Base-by-base conservation (phyloP, 2,888 invertebrate species). In the Stenotaenia linearis region DNA sequence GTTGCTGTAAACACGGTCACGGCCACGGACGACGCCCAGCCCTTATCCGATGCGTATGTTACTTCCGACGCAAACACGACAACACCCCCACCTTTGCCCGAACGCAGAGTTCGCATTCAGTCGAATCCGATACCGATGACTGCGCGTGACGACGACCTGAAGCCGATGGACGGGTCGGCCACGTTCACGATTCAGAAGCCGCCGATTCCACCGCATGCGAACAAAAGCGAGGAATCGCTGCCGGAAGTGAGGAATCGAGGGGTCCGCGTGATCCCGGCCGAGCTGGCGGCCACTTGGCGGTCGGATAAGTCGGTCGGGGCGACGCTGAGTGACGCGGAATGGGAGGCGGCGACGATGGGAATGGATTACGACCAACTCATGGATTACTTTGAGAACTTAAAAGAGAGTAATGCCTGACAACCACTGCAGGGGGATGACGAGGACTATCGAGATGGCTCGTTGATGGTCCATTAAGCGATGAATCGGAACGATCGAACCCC, bases 311-410 rank as follows among this genome's bases (percentile, higher is more conserved):
- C 23, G 25, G 37, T 79, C 21, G 74, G 40, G 5, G 23, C 40
- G 80, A 76, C 56, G 79, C 23, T 75, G 80, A 25, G 61, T 78
- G 77, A 61, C 79, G 79, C 79, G 80, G 79, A 83, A 74, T 81
- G 82, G 82, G 78, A 81, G 69, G 77, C 81, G 28, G 80, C 80
- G 61, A 80, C 88, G 88, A 81, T 90, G 81, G 94, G 94, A 85
- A 95, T 97, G 95, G 95, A 97, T 88, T 97, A 97, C 88, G 96
- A 97, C 87, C 96, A 97, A 90, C 94, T 98, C 87, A 95, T 97
- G 94, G 94, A 96, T 87, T 97, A 97, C 88, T 97, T 98, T 90
- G 96, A 97, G 89, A 97, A 96, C 90, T 90, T 98, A 86, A 97
- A 97, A 91, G 96, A 96, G 90, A 89, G 89, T 1, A 89, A 88